phyloP scores from a whole-genome alignment of 2,113 vertebrate species.

The Calypte anna region DNA sequence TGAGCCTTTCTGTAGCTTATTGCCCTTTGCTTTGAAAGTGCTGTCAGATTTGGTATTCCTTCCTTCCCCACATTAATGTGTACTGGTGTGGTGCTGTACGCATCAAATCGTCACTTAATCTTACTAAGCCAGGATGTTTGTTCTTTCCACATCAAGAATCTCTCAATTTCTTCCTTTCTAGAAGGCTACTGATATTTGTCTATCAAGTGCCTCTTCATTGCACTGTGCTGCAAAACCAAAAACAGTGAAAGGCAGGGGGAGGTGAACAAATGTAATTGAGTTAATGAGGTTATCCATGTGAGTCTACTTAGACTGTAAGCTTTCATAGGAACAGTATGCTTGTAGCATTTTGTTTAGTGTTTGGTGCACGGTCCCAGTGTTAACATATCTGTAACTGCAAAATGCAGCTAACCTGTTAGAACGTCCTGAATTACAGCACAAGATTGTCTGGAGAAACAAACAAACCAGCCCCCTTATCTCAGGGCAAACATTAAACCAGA shows the following conservation, averaged over 20 bases:
- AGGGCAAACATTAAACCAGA: background rate
- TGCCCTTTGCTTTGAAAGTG: background rate
- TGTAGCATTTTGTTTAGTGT: background rate
- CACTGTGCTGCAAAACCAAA: background rate
- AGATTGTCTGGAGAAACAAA: background rate
- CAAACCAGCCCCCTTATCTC: background rate
- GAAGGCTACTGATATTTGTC: background rate
- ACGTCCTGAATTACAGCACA: background rate
- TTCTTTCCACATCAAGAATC: background rate
- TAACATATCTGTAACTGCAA: background rate
- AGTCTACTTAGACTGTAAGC: constrained; percentile 8
- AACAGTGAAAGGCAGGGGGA: background rate
- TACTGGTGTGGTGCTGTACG: background rate
- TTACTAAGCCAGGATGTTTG: background rate
- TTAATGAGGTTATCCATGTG: constrained; percentile 49
- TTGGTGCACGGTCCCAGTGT: background rate
- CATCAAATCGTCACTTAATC: background rate
- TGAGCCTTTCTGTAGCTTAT: background rate
- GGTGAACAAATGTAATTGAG: constrained; percentile 17
- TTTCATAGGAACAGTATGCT: background rate
- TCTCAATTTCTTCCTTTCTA: background rate
- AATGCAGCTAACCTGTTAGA: background rate
- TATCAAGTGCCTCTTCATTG: background rate
- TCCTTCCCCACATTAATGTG: background rate
- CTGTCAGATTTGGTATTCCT: background rate